phyloP scores from a whole-genome alignment of 2,888 invertebrate genomes.

The Pherbina coryleti region DNA sequence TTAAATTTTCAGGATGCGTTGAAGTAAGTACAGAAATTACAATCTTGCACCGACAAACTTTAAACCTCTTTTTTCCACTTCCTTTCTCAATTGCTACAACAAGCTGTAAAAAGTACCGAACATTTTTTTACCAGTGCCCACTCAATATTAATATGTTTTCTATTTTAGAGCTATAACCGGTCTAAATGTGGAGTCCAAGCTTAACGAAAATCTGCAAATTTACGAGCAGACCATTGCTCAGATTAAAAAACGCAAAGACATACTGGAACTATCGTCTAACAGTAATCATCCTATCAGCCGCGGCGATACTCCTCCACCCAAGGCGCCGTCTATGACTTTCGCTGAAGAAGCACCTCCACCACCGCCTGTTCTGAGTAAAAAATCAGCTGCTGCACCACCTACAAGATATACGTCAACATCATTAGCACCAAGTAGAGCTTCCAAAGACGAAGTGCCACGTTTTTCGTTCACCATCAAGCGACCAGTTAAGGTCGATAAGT shows the following conservation, averaged over 20 bases:
- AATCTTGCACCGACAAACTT: background rate
- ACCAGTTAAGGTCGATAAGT: constrained; percentile 79
- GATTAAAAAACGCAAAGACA: constrained; percentile 50
- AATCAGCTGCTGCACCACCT: background rate
- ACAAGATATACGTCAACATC: background rate
- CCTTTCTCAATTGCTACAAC: background rate
- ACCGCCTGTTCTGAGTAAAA: constrained; percentile 23
- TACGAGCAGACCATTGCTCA: constrained; percentile 65
- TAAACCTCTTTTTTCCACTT: background rate
- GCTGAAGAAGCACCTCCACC: constrained; percentile 27
- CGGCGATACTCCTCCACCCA: constrained; percentile 54
- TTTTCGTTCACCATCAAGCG: constrained; percentile 65
- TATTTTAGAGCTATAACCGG: constrained; percentile 52
- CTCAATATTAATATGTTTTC: background rate
- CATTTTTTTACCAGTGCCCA: background rate
- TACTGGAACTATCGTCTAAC: constrained; percentile 19
- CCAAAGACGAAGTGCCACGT: constrained; percentile 46
- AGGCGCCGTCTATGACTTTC: constrained; percentile 49
- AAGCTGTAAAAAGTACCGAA: constrained; percentile 13
- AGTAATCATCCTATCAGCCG: constrained; percentile 42
- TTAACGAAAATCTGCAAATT: constrained; percentile 58
- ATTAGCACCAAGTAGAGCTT: constrained; percentile 32
- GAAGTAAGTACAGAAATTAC: constrained; percentile 72
- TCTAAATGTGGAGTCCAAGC: constrained; percentile 68
- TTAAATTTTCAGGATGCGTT: constrained; percentile 77